Evolutionary conservation across 2,797 vertebrate genomes (phyloP), one percentile per base, ranked within the genome.

Genomic region (Sebastes reedi): DNA sequence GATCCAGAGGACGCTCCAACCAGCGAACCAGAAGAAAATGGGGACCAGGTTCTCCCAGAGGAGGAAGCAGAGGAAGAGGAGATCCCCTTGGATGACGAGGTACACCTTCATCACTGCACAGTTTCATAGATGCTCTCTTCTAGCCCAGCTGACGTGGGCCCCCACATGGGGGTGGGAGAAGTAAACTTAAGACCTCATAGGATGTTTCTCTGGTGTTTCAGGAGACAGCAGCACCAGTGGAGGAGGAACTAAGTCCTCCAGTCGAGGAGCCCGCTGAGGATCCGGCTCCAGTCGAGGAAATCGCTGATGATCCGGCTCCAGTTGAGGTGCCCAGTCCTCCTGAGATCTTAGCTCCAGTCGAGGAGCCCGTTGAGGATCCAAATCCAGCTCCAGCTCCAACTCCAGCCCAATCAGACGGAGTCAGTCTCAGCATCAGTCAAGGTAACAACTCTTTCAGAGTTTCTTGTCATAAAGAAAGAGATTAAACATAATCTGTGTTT

Each of bases 71-170:
- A 95, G 86, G 93, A 93, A 20, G 89, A 91, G 55, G 95, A 97
- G 75, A 94, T 95, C 39, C 82, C 94, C 73, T 91, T 96, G 86
- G 93, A 95, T 11, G 96, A 98, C 6, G 67, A 69, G 55, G 55
- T 72, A 72, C 71, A 10, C 81, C 75, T 36, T 67, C 73, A 30
- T 77, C 54, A 29, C 30, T 9, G 3, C 29, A 61, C 30, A 56
- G 61, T 42, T 58, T 6, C 20, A 59, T 10, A 24, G 14, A 64
- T 25, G 6, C 8, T 14, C 1, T 59, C 13, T 52, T 52, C 18
- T 52, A 52, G 50, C 50, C 36, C 36, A 39, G 36, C 36, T 39
- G 36, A 39, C 36, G 25, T 27, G 25, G 25, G 25, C 25, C 25
- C 25, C 25, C 56, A 68, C 67, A n/a, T 24, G 12, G 18, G 25